Conservation (phyloP, 1,140 invertebrate species). For the Muscidifurax raptorellus region DNA sequence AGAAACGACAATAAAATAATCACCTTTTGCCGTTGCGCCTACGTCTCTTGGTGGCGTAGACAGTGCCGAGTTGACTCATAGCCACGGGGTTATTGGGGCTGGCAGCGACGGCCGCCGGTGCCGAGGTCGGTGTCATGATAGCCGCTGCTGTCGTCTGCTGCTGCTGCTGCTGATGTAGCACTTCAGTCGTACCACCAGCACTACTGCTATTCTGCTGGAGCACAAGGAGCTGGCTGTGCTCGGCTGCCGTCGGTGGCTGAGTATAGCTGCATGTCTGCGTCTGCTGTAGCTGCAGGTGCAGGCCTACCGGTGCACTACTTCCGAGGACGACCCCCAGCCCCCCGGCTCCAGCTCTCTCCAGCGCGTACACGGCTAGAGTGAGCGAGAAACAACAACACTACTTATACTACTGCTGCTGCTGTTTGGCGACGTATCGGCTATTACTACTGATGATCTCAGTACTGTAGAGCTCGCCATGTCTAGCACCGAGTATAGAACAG, state of each 20-base stretch:
- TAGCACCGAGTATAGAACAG: neutral
- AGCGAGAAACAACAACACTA: neutral
- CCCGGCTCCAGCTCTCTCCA: conserved; percentile 72
- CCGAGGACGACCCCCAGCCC: conserved; percentile 74
- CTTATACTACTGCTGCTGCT: conserved; percentile 27
- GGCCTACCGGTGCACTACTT: conserved; percentile 56
- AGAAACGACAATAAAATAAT: conserved; percentile 55
- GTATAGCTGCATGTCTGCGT: conserved; percentile 67
- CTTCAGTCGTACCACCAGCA: conserved; percentile 45
- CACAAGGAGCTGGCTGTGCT: conserved; percentile 66
- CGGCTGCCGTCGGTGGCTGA: conserved; percentile 59
- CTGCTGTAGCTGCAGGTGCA: conserved; percentile 54
- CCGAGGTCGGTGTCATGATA: conserved; percentile 61
- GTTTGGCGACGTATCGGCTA: conserved; percentile 10
- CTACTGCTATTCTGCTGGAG: conserved; percentile 56
- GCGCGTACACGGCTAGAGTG: conserved; percentile 72
- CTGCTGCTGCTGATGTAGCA: conserved; percentile 52
- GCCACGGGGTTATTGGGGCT: conserved; percentile 74
- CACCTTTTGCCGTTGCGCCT: conserved; percentile 96
- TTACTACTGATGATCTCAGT: neutral
- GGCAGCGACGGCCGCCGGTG: conserved; percentile 61
- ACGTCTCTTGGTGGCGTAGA: conserved; percentile 95
- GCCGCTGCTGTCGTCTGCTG: conserved; percentile 59
- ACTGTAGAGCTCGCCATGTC: neutral
- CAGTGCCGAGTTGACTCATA: conserved; percentile 93